A percentile compares a stretch with the other conserved stretches of the same genome.
These are phyloP conservation scores for Chondrosia reniformis DNA, from an alignment of 37 sponge, comb jelly and placozoan genomes.

Conservation along the genomic window DNA sequence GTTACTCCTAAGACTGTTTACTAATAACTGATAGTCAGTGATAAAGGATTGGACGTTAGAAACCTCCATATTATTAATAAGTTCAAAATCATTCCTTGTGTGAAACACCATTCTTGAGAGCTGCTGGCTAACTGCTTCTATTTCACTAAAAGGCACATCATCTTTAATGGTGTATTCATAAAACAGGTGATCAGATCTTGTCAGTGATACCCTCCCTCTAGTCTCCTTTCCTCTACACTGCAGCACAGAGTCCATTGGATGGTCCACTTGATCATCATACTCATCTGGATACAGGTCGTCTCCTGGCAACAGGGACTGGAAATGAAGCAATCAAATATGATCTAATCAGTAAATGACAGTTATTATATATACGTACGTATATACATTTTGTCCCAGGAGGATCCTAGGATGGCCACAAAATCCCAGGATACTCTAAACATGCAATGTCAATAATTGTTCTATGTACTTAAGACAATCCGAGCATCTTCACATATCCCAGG, in stretches of 20 bases:
- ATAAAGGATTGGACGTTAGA: background rate
- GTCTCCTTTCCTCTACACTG: background rate
- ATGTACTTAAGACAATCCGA: too few species aligned
- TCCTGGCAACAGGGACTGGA: constrained; percentile 3
- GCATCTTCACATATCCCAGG: too few species aligned
- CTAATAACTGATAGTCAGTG: background rate
- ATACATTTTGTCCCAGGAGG: too few species aligned
- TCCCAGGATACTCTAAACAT: too few species aligned
- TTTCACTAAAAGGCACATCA: background rate
- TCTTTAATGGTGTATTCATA: background rate
- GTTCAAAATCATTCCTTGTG: too few species aligned
- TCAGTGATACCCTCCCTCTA: background rate
- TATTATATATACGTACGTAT: too few species aligned
- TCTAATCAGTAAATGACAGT: too few species aligned
- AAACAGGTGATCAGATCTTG: background rate
- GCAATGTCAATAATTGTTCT: too few species aligned
- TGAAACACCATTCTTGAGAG: background rate
- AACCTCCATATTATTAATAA: background rate
- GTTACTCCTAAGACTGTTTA: background rate
- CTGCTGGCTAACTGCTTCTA: background rate
- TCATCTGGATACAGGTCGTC: constrained; percentile 25
- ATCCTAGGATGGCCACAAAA: too few species aligned
- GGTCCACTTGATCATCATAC: background rate
- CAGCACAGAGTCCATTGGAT: background rate
- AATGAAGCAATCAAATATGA: too few species aligned